Conservation (phyloP, 2,797 vertebrate species). For the Eulemur rubriventer region DNA sequence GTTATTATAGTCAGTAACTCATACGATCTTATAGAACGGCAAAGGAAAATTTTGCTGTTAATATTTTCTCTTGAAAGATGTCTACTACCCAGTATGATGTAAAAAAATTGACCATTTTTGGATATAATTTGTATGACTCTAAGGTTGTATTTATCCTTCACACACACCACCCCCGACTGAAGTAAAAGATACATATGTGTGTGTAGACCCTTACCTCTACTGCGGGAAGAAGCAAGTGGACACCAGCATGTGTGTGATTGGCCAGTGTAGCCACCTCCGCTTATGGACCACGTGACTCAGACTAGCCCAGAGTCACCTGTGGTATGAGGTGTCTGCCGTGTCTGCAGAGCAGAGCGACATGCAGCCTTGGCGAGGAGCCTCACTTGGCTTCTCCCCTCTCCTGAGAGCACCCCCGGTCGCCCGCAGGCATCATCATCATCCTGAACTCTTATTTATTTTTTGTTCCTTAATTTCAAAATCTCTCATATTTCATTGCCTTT, state of each 20-base stretch:
- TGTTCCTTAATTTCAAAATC: background rate
- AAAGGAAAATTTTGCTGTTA: background rate
- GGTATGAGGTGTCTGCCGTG: rapidly evolving
- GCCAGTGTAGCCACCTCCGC: background rate
- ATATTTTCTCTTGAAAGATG: background rate
- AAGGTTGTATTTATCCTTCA: background rate
- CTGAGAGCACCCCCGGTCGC: background rate
- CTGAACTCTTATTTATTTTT: background rate
- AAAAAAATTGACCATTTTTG: background rate
- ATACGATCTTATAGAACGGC: background rate
- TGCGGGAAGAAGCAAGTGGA: background rate
- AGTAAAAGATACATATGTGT: background rate
- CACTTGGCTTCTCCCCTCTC: background rate
- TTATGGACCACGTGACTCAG: background rate
- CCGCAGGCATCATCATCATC: background rate
- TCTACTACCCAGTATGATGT: background rate
- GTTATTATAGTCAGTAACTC: background rate
- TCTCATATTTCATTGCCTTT: no score
- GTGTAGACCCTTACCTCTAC: no score
- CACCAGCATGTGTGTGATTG: background rate
- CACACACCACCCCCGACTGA: background rate
- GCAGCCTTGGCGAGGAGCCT: background rate
- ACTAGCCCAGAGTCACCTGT: background rate
- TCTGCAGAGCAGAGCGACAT: no score
- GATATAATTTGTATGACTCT: background rate